Evolutionary conservation across 2,113 vertebrate genomes (phyloP).

Genomic region (Galbula dea): DNA sequence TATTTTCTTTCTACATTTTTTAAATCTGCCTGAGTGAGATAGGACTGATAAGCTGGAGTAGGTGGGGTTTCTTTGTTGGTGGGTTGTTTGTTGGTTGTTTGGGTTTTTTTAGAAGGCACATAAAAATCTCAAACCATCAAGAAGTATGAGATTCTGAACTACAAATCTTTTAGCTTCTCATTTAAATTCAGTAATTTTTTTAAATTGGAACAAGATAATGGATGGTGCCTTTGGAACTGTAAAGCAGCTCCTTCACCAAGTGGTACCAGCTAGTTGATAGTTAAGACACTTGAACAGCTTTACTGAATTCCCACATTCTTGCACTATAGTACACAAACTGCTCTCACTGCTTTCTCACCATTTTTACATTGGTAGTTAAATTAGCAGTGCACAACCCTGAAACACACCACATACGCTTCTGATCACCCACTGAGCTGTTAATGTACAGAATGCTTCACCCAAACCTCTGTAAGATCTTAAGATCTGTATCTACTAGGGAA

Average conservation of each 20-base stretch:
- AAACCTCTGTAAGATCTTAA: not conserved
- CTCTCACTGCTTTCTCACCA: not conserved
- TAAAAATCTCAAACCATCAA: slow-evolving; percentile 5
- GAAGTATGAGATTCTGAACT: slow-evolving; percentile 10
- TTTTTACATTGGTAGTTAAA: not conserved
- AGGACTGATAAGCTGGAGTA: slow-evolving; percentile 12
- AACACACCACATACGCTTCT: not conserved
- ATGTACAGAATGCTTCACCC: not conserved
- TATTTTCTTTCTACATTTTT: slow-evolving; percentile 65
- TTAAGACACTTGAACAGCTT: not conserved
- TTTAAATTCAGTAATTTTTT: slow-evolving; percentile 56
- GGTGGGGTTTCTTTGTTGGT: no score
- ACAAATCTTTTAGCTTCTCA: not conserved
- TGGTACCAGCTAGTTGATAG: not conserved
- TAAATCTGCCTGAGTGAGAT: slow-evolving; percentile 29
- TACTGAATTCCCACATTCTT: not conserved
- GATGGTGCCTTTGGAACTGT: not conserved
- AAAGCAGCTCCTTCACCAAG: not conserved
- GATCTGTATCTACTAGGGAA: not conserved
- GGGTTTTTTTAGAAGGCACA: not conserved
- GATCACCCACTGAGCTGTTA: not conserved
- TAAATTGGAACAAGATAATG: not conserved
- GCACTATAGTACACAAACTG: not conserved
- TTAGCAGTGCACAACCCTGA: not conserved
- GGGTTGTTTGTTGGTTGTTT: not conserved